A percentile compares a stretch with the other conserved stretches of the same genome.
Evolutionary conservation across 2,888 invertebrate species (phyloP).

Genomic region (Drosophila gaucha): DNA sequence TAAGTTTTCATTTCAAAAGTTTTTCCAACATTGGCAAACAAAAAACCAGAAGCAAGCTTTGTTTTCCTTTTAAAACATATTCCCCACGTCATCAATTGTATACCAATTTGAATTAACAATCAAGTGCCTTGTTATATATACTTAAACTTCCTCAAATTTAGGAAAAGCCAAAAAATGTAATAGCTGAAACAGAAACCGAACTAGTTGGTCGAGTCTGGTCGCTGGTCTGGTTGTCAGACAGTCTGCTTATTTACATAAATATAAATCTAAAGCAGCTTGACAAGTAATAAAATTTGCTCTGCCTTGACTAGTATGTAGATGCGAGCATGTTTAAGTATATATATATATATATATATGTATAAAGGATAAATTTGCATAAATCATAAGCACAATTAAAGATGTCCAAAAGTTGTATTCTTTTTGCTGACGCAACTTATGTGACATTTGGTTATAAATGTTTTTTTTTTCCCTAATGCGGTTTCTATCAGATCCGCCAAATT

Average conservation of each 20-base stretch:
- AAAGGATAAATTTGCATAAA: slow-evolving; percentile 78
- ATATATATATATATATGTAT: slow-evolving; percentile 4
- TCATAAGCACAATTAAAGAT: slow-evolving; percentile 76
- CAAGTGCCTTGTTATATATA: background rate
- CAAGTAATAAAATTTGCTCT: slow-evolving; percentile 63
- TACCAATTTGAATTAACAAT: slow-evolving; percentile 11
- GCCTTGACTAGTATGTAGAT: slow-evolving; percentile 67
- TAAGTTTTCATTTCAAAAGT: background rate
- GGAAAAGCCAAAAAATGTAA: slow-evolving; percentile 1
- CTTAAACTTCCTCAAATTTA: slow-evolving; percentile 39
- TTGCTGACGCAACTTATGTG: slow-evolving; percentile 64
- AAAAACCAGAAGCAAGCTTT: slow-evolving; percentile 7
- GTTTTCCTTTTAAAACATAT: slow-evolving; percentile 10
- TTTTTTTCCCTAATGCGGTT: slow-evolving; percentile 21
- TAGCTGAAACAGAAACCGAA: slow-evolving; percentile 29
- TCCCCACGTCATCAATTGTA: slow-evolving; percentile 14
- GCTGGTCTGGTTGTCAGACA: slow-evolving; percentile 33
- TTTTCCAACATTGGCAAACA: slow-evolving; percentile 7
- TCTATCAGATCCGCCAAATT: slow-evolving; percentile 71
- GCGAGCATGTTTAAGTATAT: background rate
- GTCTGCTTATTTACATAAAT: slow-evolving; percentile 63
- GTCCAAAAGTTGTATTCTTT: slow-evolving; percentile 50
- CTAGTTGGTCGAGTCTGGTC: slow-evolving; percentile 45
- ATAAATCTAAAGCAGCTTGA: slow-evolving; percentile 68
- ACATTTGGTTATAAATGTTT: slow-evolving; percentile 55